A percentile compares a stretch with the other conserved stretches of the same genome.
phyloP scores from a whole-genome alignment of 2,113 vertebrate genomes.

The Ginglymostoma cirratum region DNA sequence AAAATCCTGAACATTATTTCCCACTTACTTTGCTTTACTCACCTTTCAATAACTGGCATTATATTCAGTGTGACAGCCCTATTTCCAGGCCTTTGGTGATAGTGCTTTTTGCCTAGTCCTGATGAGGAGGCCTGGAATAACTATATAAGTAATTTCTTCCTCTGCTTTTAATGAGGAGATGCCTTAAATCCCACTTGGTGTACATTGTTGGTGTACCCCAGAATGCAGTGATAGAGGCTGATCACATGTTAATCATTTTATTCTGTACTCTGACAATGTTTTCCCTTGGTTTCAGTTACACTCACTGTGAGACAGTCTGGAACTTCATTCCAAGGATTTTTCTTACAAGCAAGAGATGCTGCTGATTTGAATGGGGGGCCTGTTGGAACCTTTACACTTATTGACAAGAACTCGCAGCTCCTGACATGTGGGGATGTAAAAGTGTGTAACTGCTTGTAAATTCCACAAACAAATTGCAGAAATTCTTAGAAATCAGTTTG shows the following conservation, averaged over 20 bases:
- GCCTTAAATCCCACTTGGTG: neutral
- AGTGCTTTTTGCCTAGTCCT: neutral
- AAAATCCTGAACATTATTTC: neutral
- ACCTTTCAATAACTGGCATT: neutral
- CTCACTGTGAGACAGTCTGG: slow-evolving; percentile 52
- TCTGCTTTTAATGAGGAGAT: neutral
- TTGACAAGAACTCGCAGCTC: slow-evolving; percentile 60
- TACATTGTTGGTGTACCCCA: neutral
- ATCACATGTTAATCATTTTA: neutral
- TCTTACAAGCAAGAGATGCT: slow-evolving; percentile 68
- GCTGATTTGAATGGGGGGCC: slow-evolving; percentile 46
- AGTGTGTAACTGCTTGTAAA: slow-evolving; percentile 51
- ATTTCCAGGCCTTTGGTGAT: neutral
- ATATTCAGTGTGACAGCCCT: neutral
- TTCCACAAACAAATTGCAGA: neutral
- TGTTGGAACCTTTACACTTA: slow-evolving; percentile 62
- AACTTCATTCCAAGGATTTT: slow-evolving; percentile 65
- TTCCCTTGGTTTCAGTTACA: slow-evolving; percentile 53
- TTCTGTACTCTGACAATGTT: neutral
- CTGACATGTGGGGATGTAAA: slow-evolving; percentile 57
- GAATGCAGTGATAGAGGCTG: neutral
- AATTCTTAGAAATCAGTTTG: neutral
- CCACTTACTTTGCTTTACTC: neutral
- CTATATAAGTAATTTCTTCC: neutral
- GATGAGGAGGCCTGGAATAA: neutral